Conservation (phyloP, 2,113 vertebrate genomes). For the Macheiramphus alcinus region DNA sequence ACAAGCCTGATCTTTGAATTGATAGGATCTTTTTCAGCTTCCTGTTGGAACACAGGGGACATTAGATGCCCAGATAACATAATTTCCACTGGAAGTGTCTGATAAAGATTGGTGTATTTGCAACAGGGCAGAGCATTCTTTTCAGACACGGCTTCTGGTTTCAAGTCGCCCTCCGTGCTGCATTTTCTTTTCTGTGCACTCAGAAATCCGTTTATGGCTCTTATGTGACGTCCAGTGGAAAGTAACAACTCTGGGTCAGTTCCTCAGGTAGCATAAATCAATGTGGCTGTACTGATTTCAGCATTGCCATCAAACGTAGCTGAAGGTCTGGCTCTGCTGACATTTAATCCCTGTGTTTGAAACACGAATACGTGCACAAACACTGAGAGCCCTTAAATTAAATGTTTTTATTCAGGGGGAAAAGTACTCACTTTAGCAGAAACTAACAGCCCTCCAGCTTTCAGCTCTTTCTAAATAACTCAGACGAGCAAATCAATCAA, state of each 20-base stretch:
- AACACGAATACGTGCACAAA: background rate
- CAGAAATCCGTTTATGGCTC: background rate
- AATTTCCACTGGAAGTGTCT: background rate
- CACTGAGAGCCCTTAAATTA: background rate
- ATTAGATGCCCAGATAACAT: background rate
- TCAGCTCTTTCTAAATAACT: conserved; percentile 35
- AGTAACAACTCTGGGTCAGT: background rate
- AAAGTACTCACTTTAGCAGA: conserved; percentile 31
- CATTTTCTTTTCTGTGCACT: background rate
- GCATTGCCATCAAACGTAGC: background rate
- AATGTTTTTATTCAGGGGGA: conserved; percentile 29
- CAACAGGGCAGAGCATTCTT: background rate
- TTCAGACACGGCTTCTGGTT: background rate
- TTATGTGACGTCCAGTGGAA: background rate
- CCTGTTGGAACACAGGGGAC: background rate
- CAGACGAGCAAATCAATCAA: conserved; percentile 41
- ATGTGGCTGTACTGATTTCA: background rate
- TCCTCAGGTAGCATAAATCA: conserved; percentile 5
- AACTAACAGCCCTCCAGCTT: conserved; percentile 10
- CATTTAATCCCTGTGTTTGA: background rate
- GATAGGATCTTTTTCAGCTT: background rate
- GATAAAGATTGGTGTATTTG: background rate
- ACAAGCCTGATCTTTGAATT: background rate
- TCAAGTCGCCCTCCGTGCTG: background rate
- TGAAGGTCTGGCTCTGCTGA: conserved; percentile 7